Evolutionary conservation across 2,113 vertebrate genomes (phyloP).

Genomic region (Alaudala cheleensis): DNA sequence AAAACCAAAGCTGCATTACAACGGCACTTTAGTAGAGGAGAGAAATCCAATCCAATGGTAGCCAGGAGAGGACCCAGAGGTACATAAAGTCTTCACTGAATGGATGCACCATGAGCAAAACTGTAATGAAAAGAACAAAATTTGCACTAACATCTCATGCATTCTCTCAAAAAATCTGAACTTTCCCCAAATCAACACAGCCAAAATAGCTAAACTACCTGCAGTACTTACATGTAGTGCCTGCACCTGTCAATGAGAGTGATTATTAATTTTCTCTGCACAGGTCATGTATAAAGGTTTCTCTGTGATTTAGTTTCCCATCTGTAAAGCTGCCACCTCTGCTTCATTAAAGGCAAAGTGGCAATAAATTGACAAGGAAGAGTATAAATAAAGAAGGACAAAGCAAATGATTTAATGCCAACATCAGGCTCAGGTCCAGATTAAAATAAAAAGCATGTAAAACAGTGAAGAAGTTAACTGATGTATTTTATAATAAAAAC

Average conservation of each 20-base stretch:
- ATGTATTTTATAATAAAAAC: background rate
- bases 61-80: background rate
- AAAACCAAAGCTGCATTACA: background rate
- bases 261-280: conserved; percentile 2
- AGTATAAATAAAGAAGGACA: background rate
- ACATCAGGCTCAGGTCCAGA: background rate
- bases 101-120: background rate
- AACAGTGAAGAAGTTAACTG: background rate
- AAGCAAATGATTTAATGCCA: conserved; percentile 9
- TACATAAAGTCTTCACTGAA: background rate
- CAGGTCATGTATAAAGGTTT: conserved; percentile 22
- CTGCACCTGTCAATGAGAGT: background rate
- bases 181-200: background rate
- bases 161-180: background rate
- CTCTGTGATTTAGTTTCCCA: conserved; percentile 8
- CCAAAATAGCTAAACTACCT: background rate
- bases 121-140: background rate
- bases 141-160: background rate
- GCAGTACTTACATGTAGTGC: background rate
- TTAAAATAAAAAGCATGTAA: background rate
- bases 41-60: background rate
- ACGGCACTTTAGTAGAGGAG: background rate
- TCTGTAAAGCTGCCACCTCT: conserved; percentile 20
- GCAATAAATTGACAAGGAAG: conserved; percentile 16
- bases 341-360: conserved; percentile 26